Conservation (phyloP, 2,113 vertebrate genomes). For the Varanus salvator region DNA sequence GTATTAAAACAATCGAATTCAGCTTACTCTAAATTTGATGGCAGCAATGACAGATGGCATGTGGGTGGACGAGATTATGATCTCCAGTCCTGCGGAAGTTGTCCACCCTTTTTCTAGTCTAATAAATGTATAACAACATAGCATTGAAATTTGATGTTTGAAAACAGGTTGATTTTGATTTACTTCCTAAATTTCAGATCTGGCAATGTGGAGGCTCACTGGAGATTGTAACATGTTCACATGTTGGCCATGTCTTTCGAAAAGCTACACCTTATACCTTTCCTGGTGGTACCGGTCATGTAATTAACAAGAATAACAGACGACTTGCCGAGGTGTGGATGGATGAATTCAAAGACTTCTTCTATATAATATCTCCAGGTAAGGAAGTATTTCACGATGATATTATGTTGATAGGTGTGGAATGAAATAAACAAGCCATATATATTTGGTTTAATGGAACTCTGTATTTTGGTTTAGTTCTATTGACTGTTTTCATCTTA, state of each 20-base stretch:
- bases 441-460: fast-evolving
- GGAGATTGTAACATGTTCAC: slow-evolving; percentile 97
- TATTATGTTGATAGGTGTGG: fast-evolving
- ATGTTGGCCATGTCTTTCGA: slow-evolving; percentile 96
- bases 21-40: too few species aligned
- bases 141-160: not conserved
- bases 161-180: not conserved
- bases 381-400: not conserved
- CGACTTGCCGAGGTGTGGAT: slow-evolving; percentile 98
- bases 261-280: slow-evolving; percentile 98
- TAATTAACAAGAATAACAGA: slow-evolving; percentile 99
- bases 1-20: too few species aligned
- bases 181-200: slow-evolving; percentile 75
- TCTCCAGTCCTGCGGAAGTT: too few species aligned
- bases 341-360: slow-evolving; percentile 99
- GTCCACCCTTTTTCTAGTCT: not conserved
- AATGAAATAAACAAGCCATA: fast-evolving
- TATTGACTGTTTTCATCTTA: not conserved
- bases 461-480: fast-evolving
- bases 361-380: slow-evolving; percentile 99
- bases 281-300: slow-evolving; percentile 96
- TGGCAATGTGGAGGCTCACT: slow-evolving; percentile 97
- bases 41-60: too few species aligned
- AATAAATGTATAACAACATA: not conserved
- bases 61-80: too few species aligned